These are phyloP conservation scores for Helogale parvula DNA, from an alignment of 2,113 vertebrate genomes.

Conservation along the genomic window DNA sequence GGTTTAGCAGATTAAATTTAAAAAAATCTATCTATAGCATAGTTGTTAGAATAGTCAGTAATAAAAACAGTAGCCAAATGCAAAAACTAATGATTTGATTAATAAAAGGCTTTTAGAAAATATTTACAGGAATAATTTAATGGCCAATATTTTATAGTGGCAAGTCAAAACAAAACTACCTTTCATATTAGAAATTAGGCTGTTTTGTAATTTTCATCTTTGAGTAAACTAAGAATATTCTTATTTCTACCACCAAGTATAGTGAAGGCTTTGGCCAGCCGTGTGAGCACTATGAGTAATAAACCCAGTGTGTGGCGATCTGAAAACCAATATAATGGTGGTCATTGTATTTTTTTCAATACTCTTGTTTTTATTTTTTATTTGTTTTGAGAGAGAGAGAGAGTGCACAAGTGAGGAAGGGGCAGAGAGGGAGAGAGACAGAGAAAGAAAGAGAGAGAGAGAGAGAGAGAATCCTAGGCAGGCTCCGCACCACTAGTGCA, in stretches of 20 bases:
- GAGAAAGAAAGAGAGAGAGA: no score
- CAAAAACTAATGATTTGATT: slow-evolving; percentile 11
- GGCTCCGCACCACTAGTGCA: no score
- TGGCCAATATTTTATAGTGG: slow-evolving; percentile 7
- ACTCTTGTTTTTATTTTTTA: no score
- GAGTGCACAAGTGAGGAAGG: no score
- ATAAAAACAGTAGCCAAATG: slow-evolving; percentile 10
- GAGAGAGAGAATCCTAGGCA: no score
- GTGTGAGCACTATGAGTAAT: not conserved
- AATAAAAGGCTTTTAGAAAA: slow-evolving; percentile 47
- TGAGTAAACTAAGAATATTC: not conserved
- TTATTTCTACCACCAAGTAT: not conserved
- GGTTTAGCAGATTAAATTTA: not conserved
- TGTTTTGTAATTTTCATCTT: slow-evolving; percentile 28
- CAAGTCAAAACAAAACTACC: slow-evolving; percentile 46
- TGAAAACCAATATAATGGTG: not conserved
- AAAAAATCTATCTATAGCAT: not conserved
- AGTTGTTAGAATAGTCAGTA: not conserved
- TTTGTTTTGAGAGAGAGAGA: no score
- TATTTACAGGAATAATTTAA: slow-evolving; percentile 28
- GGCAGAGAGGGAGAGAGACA: no score
- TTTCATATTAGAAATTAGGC: not conserved
- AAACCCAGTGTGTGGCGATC: not conserved
- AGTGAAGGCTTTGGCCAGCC: not conserved
- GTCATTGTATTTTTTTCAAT: not conserved